Base-by-base conservation (phyloP, 2,113 vertebrate species). In the Pyxicephalus adspersus region DNA sequence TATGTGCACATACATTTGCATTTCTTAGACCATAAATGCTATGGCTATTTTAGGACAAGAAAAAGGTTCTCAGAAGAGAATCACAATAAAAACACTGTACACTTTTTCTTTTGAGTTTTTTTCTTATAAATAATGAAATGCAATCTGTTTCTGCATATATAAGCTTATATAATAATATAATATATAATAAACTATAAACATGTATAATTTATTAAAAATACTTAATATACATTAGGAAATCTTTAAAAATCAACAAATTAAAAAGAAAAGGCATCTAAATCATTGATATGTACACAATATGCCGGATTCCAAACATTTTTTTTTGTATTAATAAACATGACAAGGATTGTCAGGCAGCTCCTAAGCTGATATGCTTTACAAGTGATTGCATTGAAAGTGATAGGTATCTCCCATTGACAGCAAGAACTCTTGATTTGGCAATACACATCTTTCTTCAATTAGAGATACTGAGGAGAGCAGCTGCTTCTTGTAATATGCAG, bases 381-480 rank as follows among this genome's bases (percentile, higher is more conserved):
- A 84, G 71, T 83, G 84, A 52, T 68, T 85, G 71, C 63, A 87
- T 83, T 31, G 66, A 85, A 86, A 88, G 7, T 52, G 8, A 71
- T 77, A 83, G 55, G 13, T 80, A 26, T 22, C 86, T 86, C 82
- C 81, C 83, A 83, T 38, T 72, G 77, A 83, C 9, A 81, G 60
- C 28, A 80, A 71, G 75, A 83, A 57, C 83, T 83, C 84, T 83
- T 84, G 45, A 66, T 81, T 81, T 74, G 82, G 61, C 70, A 70
- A 76, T 45, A 71, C 68, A 85, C 28, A 68, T 28, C 75, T 77
- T 84, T 28, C 3, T 84, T 23, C 80, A 86, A 78, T 88, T 78
- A 79, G 1, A 72, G 67, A 63, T 71, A 5, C 22, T 77, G 13
- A 81, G 64, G 70, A 34, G 72, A 88, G 58, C 26, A 87, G 60